Base-by-base conservation (phyloP, 1,140 invertebrate genomes). In the Nasonia vitripennis region DNA sequence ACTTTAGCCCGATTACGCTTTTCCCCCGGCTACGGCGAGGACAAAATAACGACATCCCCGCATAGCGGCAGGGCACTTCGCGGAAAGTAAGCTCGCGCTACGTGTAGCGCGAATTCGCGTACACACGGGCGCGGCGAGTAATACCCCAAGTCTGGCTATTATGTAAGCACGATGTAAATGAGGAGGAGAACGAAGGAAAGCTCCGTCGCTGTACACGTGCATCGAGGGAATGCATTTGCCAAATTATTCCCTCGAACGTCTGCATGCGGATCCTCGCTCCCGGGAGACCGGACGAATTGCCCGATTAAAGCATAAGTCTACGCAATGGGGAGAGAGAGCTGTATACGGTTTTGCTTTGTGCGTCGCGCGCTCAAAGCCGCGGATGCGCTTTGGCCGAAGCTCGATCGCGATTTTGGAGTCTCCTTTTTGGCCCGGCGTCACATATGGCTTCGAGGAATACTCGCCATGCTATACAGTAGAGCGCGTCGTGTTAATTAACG, bases 151-250 rank as follows among this genome's bases (percentile, higher is more conserved):
- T 86, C 86, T 80, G 86, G 31, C 87, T 87, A 88, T 87, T 87
- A 88, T 87, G 82, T 87, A 88, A 88, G 85, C 86, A 78, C 48
- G 84, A 87, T 88, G 88, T 89, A 89, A 89, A 89, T 89, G 87
- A 88, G 82, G 80, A 87, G 81, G 87, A 87, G 88, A 88, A 87
- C 85, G 81, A 88, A 85, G 84, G 85, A 87, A 88, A 87, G 86
- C 87, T 62, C 20, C 17, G 55, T 17, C 4, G 17, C 20, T 62
- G 55, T 87, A 84, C 87, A 86, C 41, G 70, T 62, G 75, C 86
- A 55, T 62, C 79, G 48, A 68, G 71, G 84, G 84, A 89, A 88
- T 87, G 87, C 87, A 88, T 89, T 88, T 88, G 84, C 87, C 87
- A 87, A 89, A 89, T 89, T 89, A 88, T 89, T 88, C 70, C 48